phyloP scores from a whole-genome alignment of 2,888 invertebrate species.

The Eupithecia insigniata region DNA sequence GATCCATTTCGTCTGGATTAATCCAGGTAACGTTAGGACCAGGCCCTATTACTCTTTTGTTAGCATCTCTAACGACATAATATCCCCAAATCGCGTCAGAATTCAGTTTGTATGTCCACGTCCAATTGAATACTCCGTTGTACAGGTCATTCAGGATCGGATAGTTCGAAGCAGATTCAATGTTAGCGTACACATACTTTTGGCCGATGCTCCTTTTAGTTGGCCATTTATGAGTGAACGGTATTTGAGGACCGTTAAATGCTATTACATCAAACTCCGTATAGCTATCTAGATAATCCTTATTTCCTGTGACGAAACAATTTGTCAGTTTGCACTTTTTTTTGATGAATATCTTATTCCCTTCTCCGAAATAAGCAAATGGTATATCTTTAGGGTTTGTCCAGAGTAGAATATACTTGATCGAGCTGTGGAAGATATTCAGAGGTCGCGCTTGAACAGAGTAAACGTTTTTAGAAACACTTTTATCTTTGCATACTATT shows the following conservation, averaged over 20 bases:
- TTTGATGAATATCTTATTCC: conserved; percentile 56
- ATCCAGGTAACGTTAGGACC: conserved; percentile 56
- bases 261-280: conserved; percentile 62
- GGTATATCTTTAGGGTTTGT: conserved; percentile 58
- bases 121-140: conserved; percentile 71
- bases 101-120: conserved; percentile 71
- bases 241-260: conserved; percentile 64
- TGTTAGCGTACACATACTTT: conserved; percentile 67
- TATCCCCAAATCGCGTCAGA: conserved; percentile 70
- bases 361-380: conserved; percentile 61
- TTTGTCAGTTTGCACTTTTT: conserved; percentile 63
- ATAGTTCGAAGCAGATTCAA: conserved; percentile 64
- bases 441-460: neutral
- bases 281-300: conserved; percentile 52
- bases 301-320: conserved; percentile 66
- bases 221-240: conserved; percentile 47
- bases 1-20: conserved; percentile 48
- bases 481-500: neutral
- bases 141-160: conserved; percentile 58
- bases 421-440: neutral
- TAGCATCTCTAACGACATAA: conserved; percentile 56
- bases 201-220: conserved; percentile 52
- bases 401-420: conserved; percentile 65
- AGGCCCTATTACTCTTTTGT: conserved; percentile 60
- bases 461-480: neutral